phyloP scores from a whole-genome alignment of 1,140 invertebrate genomes.

The Pseudomyrmex pallidus region DNA sequence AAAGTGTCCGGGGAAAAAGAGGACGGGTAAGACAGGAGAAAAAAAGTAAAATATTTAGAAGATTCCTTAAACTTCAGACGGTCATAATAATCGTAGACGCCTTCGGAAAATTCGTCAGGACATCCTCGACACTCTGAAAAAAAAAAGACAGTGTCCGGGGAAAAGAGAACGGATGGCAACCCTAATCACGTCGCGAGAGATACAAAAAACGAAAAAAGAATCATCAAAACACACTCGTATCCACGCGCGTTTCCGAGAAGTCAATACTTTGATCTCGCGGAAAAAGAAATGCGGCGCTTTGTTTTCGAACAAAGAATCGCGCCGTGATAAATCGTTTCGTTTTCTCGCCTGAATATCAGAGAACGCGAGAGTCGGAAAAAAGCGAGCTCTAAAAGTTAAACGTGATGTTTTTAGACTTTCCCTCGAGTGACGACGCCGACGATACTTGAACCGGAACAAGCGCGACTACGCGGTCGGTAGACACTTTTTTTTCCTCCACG shows the following conservation, averaged over 20 bases:
- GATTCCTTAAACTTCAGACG: too few relatives aligned
- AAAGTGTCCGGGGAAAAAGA: too few relatives aligned
- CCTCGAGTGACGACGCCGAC: slow-evolving; percentile 16
- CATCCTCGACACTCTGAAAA: too few relatives aligned
- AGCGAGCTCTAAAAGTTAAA: slow-evolving; percentile 9
- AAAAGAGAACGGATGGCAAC: too few relatives aligned
- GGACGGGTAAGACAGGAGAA: too few relatives aligned
- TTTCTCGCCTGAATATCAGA: slow-evolving; percentile 44
- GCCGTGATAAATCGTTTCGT: slow-evolving; percentile 19
- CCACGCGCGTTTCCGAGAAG: background rate
- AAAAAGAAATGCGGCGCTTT: slow-evolving; percentile 12
- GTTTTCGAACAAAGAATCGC: background rate
- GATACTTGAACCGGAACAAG: slow-evolving; percentile 17
- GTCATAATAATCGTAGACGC: too few relatives aligned
- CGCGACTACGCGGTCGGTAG: slow-evolving; percentile 31
- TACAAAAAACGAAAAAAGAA: background rate
- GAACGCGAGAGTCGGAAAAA: slow-evolving; percentile 23
- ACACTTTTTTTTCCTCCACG: slow-evolving; percentile 19
- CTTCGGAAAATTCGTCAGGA: too few relatives aligned
- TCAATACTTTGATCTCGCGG: background rate
- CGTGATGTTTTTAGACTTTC: slow-evolving; percentile 45
- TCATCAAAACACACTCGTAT: background rate
- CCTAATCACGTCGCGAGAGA: too few relatives aligned
- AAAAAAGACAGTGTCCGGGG: too few relatives aligned
- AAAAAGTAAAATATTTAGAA: too few relatives aligned